Percentiles rank a stretch among this genome's conserved stretches.
Evolutionary conservation across 2,888 invertebrate genomes (phyloP).

Genomic region (Pogonocherus hispidulus): DNA sequence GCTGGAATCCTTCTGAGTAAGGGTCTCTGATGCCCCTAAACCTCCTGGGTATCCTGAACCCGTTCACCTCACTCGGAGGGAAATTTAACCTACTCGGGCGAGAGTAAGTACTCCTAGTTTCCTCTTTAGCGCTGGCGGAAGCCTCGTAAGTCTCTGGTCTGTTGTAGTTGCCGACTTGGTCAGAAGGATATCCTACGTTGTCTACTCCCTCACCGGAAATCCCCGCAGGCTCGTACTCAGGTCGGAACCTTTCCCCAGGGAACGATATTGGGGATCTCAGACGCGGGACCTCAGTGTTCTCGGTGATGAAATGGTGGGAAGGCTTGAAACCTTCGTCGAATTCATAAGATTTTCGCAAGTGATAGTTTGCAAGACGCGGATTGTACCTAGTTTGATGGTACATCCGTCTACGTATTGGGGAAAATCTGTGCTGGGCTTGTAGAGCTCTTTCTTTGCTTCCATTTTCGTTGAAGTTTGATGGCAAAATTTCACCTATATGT

Average conservation of each 20-base stretch:
- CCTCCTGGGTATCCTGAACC: constrained; percentile 53
- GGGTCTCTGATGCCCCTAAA: constrained; percentile 49
- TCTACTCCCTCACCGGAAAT: constrained; percentile 50
- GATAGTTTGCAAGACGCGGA: constrained; percentile 23
- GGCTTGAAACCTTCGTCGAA: constrained; percentile 48
- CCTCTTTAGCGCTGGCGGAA: constrained; percentile 2
- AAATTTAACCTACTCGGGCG: constrained; percentile 44
- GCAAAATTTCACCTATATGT: constrained; percentile 67
- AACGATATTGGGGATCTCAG: constrained; percentile 50
- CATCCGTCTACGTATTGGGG: constrained; percentile 4
- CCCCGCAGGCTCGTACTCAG: constrained; percentile 56
- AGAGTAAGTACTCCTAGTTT: constrained; percentile 22
- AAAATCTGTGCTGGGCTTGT: constrained; percentile 26
- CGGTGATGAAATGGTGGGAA: constrained; percentile 4
- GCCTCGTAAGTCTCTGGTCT: constrained; percentile 12
- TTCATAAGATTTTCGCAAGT: constrained; percentile 53
- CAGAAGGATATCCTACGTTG: constrained; percentile 7
- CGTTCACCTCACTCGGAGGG: constrained; percentile 49
- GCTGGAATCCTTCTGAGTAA: constrained; percentile 49
- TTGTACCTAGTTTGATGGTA: constrained; percentile 28
- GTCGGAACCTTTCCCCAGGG: constrained; percentile 54
- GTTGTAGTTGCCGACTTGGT: constrained; percentile 13
- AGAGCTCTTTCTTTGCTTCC: constrained; percentile 13
- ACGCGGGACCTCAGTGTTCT: constrained; percentile 9
- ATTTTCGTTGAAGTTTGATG: constrained; percentile 56